A percentile compares a stretch with the other conserved stretches of the same genome.
These are phyloP conservation scores for Myotis brandtii DNA, from an alignment of 2,113 vertebrate genomes.

Conservation along the genomic window DNA sequence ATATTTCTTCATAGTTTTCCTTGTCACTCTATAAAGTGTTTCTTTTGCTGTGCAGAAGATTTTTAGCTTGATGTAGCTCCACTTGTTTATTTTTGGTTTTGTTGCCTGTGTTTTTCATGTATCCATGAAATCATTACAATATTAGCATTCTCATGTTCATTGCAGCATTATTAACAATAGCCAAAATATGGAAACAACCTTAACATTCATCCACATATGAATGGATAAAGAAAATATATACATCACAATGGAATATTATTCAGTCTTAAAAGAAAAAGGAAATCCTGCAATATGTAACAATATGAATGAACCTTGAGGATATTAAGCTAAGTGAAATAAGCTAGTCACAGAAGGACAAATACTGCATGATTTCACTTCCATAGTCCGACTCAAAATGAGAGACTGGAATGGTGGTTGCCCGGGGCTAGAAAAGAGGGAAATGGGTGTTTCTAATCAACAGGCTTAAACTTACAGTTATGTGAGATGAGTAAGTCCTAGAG, in stretches of 20 bases:
- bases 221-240: not conserved
- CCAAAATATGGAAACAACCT: not conserved
- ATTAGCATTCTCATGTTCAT: not conserved
- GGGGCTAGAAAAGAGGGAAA: not conserved
- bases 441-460: not conserved
- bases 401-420: not conserved
- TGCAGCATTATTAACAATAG: not conserved
- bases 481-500: not conserved
- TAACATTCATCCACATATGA: not conserved
- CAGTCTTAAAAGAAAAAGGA: not conserved
- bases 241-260: not conserved
- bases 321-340: not conserved
- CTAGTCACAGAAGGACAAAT: not conserved
- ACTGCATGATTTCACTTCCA: not conserved
- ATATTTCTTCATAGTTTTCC: not conserved
- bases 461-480: not conserved
- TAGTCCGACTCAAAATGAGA: not conserved
- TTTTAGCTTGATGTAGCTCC: not conserved
- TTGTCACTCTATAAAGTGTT: not conserved
- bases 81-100: not conserved
- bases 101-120: not conserved
- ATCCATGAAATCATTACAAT: not conserved
- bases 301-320: not conserved
- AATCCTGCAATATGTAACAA: not conserved
- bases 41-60: not conserved